Evolutionary conservation across 2,888 invertebrate genomes (phyloP).

Genomic region (Deroplatys truncata): DNA sequence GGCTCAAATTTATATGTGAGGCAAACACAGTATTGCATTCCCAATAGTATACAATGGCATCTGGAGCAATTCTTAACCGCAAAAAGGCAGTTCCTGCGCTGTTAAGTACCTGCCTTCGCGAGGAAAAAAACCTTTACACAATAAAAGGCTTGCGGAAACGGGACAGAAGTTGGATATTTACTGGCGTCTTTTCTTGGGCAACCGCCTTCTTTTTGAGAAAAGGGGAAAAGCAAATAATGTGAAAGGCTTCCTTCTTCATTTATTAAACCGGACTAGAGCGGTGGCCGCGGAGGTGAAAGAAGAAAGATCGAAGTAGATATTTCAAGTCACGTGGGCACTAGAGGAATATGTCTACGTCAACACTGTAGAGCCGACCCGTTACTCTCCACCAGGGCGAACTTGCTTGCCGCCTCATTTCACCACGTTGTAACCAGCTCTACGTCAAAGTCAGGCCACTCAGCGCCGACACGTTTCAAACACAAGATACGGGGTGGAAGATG

Average conservation of each 20-base stretch:
- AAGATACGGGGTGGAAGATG: too few species aligned
- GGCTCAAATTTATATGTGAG: too few species aligned
- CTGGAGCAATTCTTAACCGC: too few species aligned
- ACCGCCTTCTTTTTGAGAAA: background rate
- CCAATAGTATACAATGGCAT: too few species aligned
- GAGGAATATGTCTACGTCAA: constrained; percentile 11
- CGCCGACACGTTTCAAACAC: too few species aligned
- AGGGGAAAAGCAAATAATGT: background rate
- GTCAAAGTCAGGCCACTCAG: background rate
- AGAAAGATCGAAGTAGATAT: constrained; percentile 1
- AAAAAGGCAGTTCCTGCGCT: too few species aligned
- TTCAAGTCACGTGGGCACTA: background rate
- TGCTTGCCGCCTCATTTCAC: constrained; percentile 11
- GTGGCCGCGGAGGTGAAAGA: background rate
- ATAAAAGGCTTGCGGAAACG: background rate
- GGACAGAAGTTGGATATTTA: background rate
- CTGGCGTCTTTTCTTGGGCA: background rate
- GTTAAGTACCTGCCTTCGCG: too few species aligned
- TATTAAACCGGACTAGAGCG: background rate
- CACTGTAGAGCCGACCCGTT: background rate
- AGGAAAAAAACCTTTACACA: background rate
- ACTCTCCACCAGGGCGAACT: background rate
- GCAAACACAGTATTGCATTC: too few species aligned
- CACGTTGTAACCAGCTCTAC: background rate
- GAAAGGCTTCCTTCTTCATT: background rate